Base-by-base conservation (phyloP, 2,797 vertebrate species). In the Apogon hyalosoma region DNA sequence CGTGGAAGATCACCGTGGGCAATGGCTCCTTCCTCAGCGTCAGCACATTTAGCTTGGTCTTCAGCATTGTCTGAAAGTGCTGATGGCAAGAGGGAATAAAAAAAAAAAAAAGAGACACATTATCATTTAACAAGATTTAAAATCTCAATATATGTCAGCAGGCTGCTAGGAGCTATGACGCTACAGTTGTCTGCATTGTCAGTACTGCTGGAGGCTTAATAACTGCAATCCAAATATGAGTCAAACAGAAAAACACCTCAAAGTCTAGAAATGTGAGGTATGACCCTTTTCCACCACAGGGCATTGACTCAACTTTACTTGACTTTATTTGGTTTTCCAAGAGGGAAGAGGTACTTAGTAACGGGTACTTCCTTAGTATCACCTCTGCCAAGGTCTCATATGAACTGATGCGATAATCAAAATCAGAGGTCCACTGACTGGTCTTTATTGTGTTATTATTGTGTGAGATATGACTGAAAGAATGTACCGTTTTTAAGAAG, bases 41-140 rank as follows among this genome's bases (percentile, higher is more conserved):
- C 87, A 99, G 92, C 92, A 99, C 98, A 89, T 99, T 99, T 80
- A 99, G 69, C 90, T 98, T 99, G 38, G 96, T 97, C 93, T 99
- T 99, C 94, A 99, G 88, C 97, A 99, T 99, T 88, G 96, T 99
- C 94, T 99, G 98, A 92, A 99, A 98, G 94, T 99, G 97, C 98
- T 99, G 89, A 69, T 63, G 43, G 56, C 38, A 15, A 42, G 14
- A 62, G 21, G 59, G 4, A 40, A 33, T 7, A 14, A 47, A 78
- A 54, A 79, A 24, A 55, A 45, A 47, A 57, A 42, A 79, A 6
- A 68, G 3, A 6, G 0, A 73, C n/a, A 40, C 16, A 48, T 5
- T 18, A n/a, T 21, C 40, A 54, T 82, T 83, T 43, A 73, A 42
- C 39, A 38, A 39, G 61, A 68, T 11, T 14, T 64, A 13, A 6